A percentile compares a stretch with the other conserved stretches of the same genome.
Evolutionary conservation across 2,888 invertebrate species (phyloP).

Genomic region (Megalurothrips usitatus): DNA sequence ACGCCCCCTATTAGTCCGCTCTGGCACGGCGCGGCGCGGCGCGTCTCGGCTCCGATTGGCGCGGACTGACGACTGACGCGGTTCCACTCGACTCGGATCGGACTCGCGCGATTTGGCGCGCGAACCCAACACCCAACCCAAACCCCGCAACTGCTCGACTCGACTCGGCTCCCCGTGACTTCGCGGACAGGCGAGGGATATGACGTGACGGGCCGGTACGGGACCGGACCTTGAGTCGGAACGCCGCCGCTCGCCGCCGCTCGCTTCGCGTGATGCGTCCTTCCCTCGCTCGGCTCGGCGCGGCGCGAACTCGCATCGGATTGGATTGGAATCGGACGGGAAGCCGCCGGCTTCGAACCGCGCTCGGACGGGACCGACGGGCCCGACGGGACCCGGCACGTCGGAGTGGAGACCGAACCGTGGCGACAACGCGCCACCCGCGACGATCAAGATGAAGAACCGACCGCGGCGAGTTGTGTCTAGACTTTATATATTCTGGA

Average conservation of each 20-base stretch:
- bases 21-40: not conserved
- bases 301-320: not conserved
- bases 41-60: not conserved
- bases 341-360: not conserved
- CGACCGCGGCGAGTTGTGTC: not conserved
- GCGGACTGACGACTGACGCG: slow-evolving; percentile 6
- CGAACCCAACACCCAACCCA: not conserved
- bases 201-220: not conserved
- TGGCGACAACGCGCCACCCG: not conserved
- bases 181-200: not conserved
- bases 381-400: not conserved
- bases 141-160: not conserved
- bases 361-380: not conserved
- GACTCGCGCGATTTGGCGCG: not conserved
- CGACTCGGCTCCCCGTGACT: not conserved
- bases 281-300: not conserved
- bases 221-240: not conserved
- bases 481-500: too few relatives aligned
- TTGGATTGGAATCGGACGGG: not conserved
- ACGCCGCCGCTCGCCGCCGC: not conserved
- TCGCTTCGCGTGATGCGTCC: not conserved
- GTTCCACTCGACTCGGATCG: not conserved
- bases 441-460: not conserved
- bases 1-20: slow-evolving; percentile 22
- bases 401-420: not conserved